Evolutionary conservation across 2,113 vertebrate genomes (phyloP).

Genomic region (Calypte anna): DNA sequence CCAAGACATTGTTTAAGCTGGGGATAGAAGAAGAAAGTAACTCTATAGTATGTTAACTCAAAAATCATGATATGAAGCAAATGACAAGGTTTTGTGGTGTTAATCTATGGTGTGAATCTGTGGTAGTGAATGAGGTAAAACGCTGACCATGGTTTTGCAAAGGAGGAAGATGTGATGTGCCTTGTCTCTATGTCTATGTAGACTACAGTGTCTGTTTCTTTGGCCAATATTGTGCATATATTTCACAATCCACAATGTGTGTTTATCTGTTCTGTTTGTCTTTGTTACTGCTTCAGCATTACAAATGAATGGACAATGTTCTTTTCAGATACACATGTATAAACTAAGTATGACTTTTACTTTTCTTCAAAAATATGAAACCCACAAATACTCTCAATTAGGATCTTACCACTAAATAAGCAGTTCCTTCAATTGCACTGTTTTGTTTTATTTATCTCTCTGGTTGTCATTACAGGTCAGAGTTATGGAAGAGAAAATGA

Average conservation of each 20-base stretch:
- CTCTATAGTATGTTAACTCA: neutral
- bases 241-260: neutral
- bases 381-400: neutral
- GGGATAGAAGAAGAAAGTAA: neutral
- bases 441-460: neutral
- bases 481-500: constrained; percentile 87
- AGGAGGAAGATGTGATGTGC: neutral
- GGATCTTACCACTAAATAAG: neutral
- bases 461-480: constrained; percentile 76
- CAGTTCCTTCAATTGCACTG: neutral
- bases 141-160: neutral
- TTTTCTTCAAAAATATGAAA: neutral
- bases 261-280: neutral
- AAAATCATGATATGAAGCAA: neutral
- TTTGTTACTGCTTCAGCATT: neutral
- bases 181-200: neutral
- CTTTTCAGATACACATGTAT: neutral
- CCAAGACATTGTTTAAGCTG: neutral
- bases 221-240: neutral
- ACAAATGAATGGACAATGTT: neutral
- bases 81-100: neutral
- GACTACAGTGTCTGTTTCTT: neutral
- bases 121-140: neutral
- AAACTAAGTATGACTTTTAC: neutral
- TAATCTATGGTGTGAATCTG: neutral